Base-by-base conservation (phyloP, 2,888 invertebrate genomes). In the Scelioninae gen. 1 region DNA sequence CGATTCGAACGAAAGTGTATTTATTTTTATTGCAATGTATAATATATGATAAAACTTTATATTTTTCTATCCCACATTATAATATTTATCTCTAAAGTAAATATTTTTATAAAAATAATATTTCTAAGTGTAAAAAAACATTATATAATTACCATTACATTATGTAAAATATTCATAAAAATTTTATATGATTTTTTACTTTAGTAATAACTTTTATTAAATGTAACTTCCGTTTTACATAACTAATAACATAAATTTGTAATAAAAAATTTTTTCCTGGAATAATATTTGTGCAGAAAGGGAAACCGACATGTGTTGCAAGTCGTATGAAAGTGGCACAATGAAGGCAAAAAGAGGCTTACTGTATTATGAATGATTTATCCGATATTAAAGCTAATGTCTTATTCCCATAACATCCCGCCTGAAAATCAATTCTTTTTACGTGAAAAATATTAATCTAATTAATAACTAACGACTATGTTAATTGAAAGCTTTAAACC, bases 311-410 rank as follows among this genome's bases (percentile, higher is more conserved):
- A n/a, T n/a, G 29, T 47, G 23, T 65, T 16, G 47, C 47, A 47
- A 56, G 56, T 15, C 31, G 56, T 15, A 15, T 16, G 47, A 68
- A 77, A 77, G 77, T 69, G 55, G 62, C 68, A 77, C 77, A 55
- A 40, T 38, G 55, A 31, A 62, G 68, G 55, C 60, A 77, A 77
- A 68, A 77, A 62, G 45, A 60, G 51, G 62, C 62, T 45, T 69
- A 47, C 34, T 29, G 34, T 66, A 31, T 43, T 60, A 6, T 62
- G 76, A 68, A 45, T 68, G 55, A 62, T 60, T 68, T 68, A 77
- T 68, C 68, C 76, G 62, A 68, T 62, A 68, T 68, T 51, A 66
- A 43, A 74, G 55, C 62, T 43, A 63, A 56, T 15, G 45, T 47
- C 34, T 74, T 65, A 74, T 74, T 47, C 65, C 58, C 56, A 58